Conservation (phyloP, 2,888 invertebrate genomes). For the Cetonia aurata region DNA sequence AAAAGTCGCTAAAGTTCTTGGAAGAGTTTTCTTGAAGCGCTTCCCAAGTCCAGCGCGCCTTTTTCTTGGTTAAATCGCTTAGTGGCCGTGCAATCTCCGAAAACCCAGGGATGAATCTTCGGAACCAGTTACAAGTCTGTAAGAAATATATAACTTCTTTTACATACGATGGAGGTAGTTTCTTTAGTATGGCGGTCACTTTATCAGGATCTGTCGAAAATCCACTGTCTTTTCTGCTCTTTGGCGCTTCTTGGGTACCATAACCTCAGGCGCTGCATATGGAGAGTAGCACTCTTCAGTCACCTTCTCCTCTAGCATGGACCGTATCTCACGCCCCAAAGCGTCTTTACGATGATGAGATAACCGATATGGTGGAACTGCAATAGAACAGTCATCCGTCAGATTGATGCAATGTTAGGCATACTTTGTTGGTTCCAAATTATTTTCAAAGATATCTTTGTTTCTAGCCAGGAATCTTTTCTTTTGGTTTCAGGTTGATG, state of each 20-base stretch:
- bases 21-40: conserved; percentile 8
- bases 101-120: conserved; percentile 48
- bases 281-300: conserved; percentile 42
- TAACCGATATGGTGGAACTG: conserved; percentile 35
- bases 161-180: conserved; percentile 41
- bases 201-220: conserved; percentile 44
- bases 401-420: conserved; percentile 37
- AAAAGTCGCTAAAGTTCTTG: conserved; percentile 26
- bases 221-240: conserved; percentile 38
- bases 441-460: conserved; percentile 24
- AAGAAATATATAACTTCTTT: conserved; percentile 42
- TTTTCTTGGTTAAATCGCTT: conserved; percentile 45
- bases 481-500: neutral
- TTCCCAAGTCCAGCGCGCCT: conserved; percentile 46
- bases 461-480: conserved; percentile 5
- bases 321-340: neutral
- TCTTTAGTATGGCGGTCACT: conserved; percentile 41
- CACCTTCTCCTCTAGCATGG: conserved; percentile 22
- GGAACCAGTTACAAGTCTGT: conserved; percentile 49
- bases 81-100: conserved; percentile 45
- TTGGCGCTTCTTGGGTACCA: conserved; percentile 48
- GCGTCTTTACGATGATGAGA: neutral
- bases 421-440: conserved; percentile 16
- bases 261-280: conserved; percentile 44
- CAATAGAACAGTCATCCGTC: conserved; percentile 18